A percentile compares a stretch with the other conserved stretches of the same genome.
phyloP scores from a whole-genome alignment of 2,797 vertebrate species.

The Chiroxiphia lanceolata region DNA sequence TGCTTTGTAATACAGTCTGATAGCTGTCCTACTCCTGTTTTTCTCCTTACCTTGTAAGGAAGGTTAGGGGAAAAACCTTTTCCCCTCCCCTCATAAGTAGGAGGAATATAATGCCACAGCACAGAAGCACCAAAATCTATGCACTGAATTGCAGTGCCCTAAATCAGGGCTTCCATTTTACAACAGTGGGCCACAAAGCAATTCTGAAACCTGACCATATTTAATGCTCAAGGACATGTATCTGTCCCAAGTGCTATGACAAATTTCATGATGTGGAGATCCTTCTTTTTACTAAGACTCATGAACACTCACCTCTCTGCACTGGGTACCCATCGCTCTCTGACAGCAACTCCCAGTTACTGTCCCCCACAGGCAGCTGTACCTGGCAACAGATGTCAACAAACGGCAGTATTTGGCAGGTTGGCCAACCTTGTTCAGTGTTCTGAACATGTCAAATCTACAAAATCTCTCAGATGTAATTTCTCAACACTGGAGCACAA shows the following conservation, averaged over 20 bases:
- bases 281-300: neutral
- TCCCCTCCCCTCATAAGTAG: neutral
- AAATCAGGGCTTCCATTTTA: neutral
- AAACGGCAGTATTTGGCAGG: neutral
- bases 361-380: neutral
- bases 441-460: neutral
- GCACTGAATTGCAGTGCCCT: neutral
- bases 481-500: neutral
- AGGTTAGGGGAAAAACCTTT: neutral
- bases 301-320: neutral
- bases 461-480: neutral
- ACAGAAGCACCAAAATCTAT: neutral
- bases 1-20: neutral
- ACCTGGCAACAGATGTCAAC: neutral
- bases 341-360: neutral
- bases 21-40: neutral
- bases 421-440: neutral
- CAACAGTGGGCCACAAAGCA: neutral
- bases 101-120: neutral
- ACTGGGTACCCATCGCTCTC: neutral
- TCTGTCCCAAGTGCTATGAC: neutral
- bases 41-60: neutral
- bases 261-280: neutral
- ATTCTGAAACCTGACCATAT: neutral
- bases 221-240: neutral